phyloP scores from a whole-genome alignment of 1,140 invertebrate species.

The Nymphalis io region DNA sequence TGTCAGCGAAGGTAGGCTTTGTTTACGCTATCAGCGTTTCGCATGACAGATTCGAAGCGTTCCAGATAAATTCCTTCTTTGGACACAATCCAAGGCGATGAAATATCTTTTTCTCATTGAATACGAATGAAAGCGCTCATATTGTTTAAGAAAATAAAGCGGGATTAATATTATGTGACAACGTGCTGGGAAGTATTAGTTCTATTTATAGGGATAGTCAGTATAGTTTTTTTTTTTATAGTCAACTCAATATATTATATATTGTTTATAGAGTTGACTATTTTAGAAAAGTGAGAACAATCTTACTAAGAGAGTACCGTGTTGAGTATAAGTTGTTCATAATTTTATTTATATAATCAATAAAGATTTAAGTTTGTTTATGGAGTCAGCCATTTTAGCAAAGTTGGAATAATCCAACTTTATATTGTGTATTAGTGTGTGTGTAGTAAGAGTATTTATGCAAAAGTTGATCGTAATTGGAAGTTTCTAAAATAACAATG shows the following conservation, averaged over 20 bases:
- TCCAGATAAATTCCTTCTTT: conserved; percentile 41
- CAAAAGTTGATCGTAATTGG: too few relatives aligned
- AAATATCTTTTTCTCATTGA: conserved; percentile 42
- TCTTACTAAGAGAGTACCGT: background rate
- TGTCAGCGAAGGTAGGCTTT: conserved; percentile 34
- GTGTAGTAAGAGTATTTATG: too few relatives aligned
- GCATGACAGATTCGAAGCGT: conserved; percentile 47
- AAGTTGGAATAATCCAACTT: too few relatives aligned
- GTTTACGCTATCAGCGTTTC: conserved; percentile 46
- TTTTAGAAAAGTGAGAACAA: background rate
- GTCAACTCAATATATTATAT: too few relatives aligned
- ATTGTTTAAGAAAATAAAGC: conserved; percentile 28
- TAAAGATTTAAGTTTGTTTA: too few relatives aligned
- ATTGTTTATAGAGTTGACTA: background rate
- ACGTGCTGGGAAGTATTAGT: background rate
- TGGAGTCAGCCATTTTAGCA: too few relatives aligned
- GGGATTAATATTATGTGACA: conserved; percentile 12
- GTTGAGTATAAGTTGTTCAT: too few relatives aligned
- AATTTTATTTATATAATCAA: too few relatives aligned
- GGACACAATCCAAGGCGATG: conserved; percentile 43
- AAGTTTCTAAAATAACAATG: too few relatives aligned
- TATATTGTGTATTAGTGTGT: too few relatives aligned
- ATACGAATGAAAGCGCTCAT: conserved; percentile 37
- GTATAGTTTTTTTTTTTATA: too few relatives aligned
- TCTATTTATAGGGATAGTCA: background rate